Evolutionary conservation across 30 jellyfish, hydroid and myxozoan genomes (phyloP), one percentile per base, ranked within the genome.

Genomic region (Aurelia sp.): DNA sequence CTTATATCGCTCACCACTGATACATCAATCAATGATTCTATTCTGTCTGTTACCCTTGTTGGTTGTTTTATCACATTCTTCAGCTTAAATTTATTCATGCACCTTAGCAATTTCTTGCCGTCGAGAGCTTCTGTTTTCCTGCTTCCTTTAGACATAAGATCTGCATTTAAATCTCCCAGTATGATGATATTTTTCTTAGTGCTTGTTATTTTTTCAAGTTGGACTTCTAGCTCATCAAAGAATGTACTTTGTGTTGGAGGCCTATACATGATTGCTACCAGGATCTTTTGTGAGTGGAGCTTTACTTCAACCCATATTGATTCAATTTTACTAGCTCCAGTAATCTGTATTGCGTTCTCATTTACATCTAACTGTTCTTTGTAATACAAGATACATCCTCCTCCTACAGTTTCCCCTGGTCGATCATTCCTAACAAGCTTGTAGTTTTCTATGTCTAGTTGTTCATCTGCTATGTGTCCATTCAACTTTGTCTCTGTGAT

Each of bases 81-180:
- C 77, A 66, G 53, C 77, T 66, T 66, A 3, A 66, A 66, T 4
- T 3, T 66, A 66, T 66, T 66, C 77, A 66, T 66, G 77, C 77
- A 66, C 77, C 77, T 66, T 66, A 66, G 53, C 35, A 66, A 30
- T 66, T 66, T 66, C 77, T 66, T 66, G 77, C 77, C 77, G 4
- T 66, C 77, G 53, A 66, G 77, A 66, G 77, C 77, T 66, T 66
- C 33, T 66, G 77, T 66, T 18, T 66, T 66, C 77, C n/a, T 66
- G 55, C 77, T 66, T 66, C 77, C 77, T 66, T 66, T 20, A 66
- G 77, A 66, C 77, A 66, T 66, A 66, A 20, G 77, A 30, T 66
- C 77, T 66, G 77, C 77, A 66, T 66, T 66, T 66, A 66, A 66
- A 66, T 66, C 77, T 66, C 77, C 77, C 77, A 66, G 77, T 66